Evolutionary conservation across 1,140 invertebrate species (phyloP), one percentile per base, ranked within the genome.

Genomic region (Drosophila nannoptera): DNA sequence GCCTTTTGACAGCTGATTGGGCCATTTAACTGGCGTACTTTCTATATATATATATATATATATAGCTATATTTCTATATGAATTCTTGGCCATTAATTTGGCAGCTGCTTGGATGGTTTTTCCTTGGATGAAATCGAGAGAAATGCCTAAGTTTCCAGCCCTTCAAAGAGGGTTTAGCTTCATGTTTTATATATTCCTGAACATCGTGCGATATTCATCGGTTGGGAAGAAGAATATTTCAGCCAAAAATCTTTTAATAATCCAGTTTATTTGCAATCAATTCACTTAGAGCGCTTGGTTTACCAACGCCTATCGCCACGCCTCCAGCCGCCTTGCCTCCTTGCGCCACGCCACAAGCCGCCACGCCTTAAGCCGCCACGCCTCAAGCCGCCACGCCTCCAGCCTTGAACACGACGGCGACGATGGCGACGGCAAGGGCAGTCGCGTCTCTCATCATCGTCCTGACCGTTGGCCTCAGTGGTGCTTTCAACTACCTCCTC

Each of bases 1-100:
- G 58, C 5, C 49, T 59, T 9, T 59, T 60, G 53, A 31, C 11
- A 33, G 52, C 33, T 70, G 61, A 70, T 70, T 70, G 49, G 33
- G 55, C 67, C 50, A 71, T 22, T 74, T 74, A 12, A 12, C 3
- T 45, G 54, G n/a, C 31, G 35, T 5, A 16, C 7, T 55, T 32
- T 9, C 29, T n/a, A 16, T 38, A 9, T 35, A 53, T 29, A 14
- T 43, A 16, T 16, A 0, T 12, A 43, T 38, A 38, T 22, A 38
- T 38, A 38, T 9, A 9, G n/a, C n/a, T n/a, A n/a, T n/a, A n/a
- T n/a, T n/a, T n/a, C n/a, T n/a, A n/a, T n/a, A n/a, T n/a, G n/a
- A n/a, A n/a, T n/a, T n/a, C n/a, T n/a, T n/a, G n/a, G n/a, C n/a
- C n/a, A n/a, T n/a, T n/a, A 35, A 35, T 35, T 35, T 35, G 4